Evolutionary conservation across 2,113 vertebrate genomes (phyloP), one percentile per base, ranked within the genome.

Genomic region (Rousettus leschenaultii): DNA sequence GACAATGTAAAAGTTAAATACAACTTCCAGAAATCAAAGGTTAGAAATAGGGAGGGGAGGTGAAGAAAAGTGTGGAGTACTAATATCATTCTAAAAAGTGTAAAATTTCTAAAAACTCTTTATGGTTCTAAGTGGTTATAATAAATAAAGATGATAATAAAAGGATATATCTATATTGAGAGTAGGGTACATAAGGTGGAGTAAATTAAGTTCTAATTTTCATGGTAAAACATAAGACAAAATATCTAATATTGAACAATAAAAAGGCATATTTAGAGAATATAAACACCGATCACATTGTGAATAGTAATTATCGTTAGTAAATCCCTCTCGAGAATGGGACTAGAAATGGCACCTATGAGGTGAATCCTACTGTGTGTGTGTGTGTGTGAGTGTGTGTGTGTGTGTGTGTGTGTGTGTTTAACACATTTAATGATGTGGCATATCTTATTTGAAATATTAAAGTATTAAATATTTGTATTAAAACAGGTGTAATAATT

Each of bases 181-280:
- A 48, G 21, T 55, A 53, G 3, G 3, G 14, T 12, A 10, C 0
- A 1, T 48, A 55, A 13, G 14, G 8, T 3, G 8, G 13, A 70
- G 38, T 24, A 86, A 70, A 68, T 57, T 15, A 28, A 11, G 14
- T 74, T 35, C 38, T 86, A 5, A 59, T 61, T 92, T 94, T 33
- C 6, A 22, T 35, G 4, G 12, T 65, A 79, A 80, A 71, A 87
- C 30, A 35, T 71, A 53, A 75, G 16, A 78, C 15, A 80, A 57
- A 73, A 28, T 28, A 74, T 48, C 13, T 75, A 88, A 35, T 18
- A 5, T 51, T 38, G 10, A 51, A 51, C 51, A 51, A 51, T 51
- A 51, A 16, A 66, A 91, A 26, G n/a, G 3, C 9, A 38, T 22
- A 48, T 85, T 92, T 66, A 68, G 15, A 71, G 10, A 70, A n/a